Evolutionary conservation across 1,140 invertebrate genomes (phyloP).

Genomic region (Aphelenchoides fujianensis): DNA sequence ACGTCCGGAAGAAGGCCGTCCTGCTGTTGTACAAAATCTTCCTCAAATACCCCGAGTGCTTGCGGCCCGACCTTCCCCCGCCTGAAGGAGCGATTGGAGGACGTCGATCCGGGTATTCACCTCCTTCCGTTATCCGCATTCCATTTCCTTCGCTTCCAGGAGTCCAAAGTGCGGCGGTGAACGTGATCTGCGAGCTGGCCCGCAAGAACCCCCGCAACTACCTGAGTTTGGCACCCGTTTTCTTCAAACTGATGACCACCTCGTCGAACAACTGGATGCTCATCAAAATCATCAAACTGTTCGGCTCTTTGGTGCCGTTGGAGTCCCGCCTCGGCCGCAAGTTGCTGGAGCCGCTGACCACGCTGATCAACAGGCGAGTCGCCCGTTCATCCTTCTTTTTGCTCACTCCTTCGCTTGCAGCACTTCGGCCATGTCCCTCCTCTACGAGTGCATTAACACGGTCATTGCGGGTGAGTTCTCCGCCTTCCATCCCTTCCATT

Average conservation of each 20-base stretch:
- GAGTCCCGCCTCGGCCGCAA: slow-evolving; percentile 99
- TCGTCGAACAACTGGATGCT: slow-evolving; percentile 99
- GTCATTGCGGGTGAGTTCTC: slow-evolving; percentile 99
- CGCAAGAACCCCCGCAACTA: slow-evolving; percentile 99
- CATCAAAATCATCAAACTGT: slow-evolving; percentile 99
- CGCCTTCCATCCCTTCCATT: no score
- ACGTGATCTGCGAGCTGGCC: slow-evolving; percentile 98
- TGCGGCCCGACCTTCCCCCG: slow-evolving; percentile 93
- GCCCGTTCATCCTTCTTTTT: background rate
- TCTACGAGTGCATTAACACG: slow-evolving; percentile 99
- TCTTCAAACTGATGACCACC: slow-evolving; percentile 99
- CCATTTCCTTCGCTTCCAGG: slow-evolving; percentile 69
- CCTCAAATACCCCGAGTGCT: slow-evolving; percentile 93
- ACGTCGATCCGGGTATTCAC: slow-evolving; percentile 83
- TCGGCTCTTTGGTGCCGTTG: slow-evolving; percentile 90
- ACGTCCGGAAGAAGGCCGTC: slow-evolving; percentile 96
- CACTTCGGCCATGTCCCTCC: slow-evolving; percentile 97
- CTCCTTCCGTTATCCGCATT: slow-evolving; percentile 10
- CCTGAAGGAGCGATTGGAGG: slow-evolving; percentile 96
- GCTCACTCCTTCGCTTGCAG: slow-evolving; percentile 74
- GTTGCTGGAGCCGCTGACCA: slow-evolving; percentile 99
- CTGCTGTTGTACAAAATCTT: slow-evolving; percentile 99
- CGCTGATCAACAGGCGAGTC: slow-evolving; percentile 94
- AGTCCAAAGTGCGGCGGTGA: slow-evolving; percentile 97
- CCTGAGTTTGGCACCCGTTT: slow-evolving; percentile 89